These are phyloP conservation scores for Lumbricus terrestris DNA, from an alignment of 2,888 invertebrate species.

Conservation along the genomic window DNA sequence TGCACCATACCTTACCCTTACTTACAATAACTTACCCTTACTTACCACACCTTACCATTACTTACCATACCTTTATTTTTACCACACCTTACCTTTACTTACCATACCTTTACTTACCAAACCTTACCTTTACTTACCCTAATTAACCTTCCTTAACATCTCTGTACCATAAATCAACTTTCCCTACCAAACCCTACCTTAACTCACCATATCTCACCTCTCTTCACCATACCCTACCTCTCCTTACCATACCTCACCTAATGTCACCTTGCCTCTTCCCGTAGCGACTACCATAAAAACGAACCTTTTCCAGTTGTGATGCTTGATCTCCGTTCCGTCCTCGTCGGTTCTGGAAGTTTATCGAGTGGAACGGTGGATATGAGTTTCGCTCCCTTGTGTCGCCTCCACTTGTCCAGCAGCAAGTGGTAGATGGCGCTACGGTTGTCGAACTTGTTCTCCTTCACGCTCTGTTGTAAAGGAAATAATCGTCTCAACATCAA, in stretches of 20 bases:
- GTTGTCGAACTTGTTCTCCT: conserved; percentile 83
- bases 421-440: conserved; percentile 91
- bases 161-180: neutral
- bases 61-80: no score
- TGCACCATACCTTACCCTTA: no score
- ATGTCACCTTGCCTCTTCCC: no score
- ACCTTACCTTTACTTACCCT: neutral
- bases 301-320: conserved; percentile 61
- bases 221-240: neutral
- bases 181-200: no score
- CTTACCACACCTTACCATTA: no score
- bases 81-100: no score
- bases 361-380: conserved; percentile 22
- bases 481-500: conserved; percentile 36
- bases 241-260: neutral
- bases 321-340: conserved; percentile 60
- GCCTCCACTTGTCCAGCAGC: conserved; percentile 68
- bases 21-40: no score
- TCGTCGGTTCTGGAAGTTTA: conserved; percentile 52
- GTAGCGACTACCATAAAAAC: conserved; percentile 27
- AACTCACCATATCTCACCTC: neutral
- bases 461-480: conserved; percentile 79
- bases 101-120: neutral
- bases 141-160: neutral
- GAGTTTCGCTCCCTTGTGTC: conserved; percentile 36